A percentile compares a stretch with the other conserved stretches of the same genome.
These are phyloP conservation scores for Ovibos moschatus DNA, from an alignment of 2,113 vertebrate species.

Conservation along the genomic window DNA sequence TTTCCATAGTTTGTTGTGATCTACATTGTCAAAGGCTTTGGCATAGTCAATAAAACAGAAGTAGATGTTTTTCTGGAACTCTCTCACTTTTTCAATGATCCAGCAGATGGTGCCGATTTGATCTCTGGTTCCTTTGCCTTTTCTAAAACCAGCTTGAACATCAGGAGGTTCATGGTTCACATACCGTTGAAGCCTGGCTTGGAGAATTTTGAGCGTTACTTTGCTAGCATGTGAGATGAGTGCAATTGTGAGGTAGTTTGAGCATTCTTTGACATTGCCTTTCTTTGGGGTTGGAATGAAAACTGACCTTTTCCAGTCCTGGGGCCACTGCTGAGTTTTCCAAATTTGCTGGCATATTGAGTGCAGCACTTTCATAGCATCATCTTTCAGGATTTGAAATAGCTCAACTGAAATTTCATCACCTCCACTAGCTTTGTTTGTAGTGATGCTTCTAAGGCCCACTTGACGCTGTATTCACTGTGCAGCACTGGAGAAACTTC, in stretches of 20 bases:
- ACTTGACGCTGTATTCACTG: background rate
- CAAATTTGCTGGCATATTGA: background rate
- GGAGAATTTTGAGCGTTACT: background rate
- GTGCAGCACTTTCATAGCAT: background rate
- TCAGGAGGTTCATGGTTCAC: background rate
- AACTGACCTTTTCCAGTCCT: background rate
- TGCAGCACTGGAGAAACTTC: fast-evolving
- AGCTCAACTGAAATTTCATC: background rate
- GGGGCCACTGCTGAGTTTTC: background rate
- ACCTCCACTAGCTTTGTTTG: background rate
- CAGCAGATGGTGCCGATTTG: background rate
- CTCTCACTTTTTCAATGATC: background rate
- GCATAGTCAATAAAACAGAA: background rate
- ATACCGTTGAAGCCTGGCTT: background rate
- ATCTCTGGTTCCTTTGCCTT: background rate
- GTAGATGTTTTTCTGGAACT: background rate
- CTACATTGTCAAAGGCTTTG: background rate
- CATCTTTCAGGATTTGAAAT: background rate
- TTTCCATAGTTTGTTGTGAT: background rate
- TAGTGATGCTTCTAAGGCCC: background rate
- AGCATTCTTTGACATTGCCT: background rate
- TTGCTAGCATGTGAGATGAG: background rate
- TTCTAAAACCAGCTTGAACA: background rate
- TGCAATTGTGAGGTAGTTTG: background rate
- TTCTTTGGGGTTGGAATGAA: background rate